Conservation (phyloP, 2,888 invertebrate genomes). For the Sericinus montela region DNA sequence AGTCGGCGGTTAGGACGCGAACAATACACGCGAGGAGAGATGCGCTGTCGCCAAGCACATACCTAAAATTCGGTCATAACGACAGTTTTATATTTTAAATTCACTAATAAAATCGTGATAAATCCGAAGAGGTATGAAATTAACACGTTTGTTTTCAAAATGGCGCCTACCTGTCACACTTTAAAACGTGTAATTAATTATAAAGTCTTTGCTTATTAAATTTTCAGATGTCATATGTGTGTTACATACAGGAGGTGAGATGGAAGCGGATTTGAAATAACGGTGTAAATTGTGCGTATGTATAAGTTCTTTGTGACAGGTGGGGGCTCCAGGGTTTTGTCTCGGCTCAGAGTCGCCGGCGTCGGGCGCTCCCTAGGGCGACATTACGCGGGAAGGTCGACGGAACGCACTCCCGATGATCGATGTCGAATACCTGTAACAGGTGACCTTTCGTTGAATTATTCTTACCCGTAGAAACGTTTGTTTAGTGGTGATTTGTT, state of each 20-base stretch:
- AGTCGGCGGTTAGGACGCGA: constrained; percentile 76
- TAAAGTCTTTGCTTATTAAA: constrained; percentile 57
- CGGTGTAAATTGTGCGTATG: constrained; percentile 46
- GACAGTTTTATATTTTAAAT: constrained; percentile 65
- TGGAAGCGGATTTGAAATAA: constrained; percentile 34
- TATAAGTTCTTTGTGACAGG: constrained; percentile 60
- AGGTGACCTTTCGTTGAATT: constrained; percentile 77
- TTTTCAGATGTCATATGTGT: constrained; percentile 50
- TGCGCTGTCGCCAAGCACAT: constrained; percentile 61
- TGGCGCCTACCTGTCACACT: constrained; percentile 46
- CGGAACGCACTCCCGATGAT: constrained; percentile 74
- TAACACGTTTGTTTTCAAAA: constrained; percentile 73
- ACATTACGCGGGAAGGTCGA: constrained; percentile 70
- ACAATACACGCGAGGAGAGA: constrained; percentile 69
- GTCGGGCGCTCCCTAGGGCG: constrained; percentile 60
- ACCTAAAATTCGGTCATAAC: constrained; percentile 61
- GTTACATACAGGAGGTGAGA: constrained; percentile 25
- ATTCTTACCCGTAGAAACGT: constrained; percentile 74
- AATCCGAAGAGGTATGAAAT: constrained; percentile 61
- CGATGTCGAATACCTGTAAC: constrained; percentile 75
- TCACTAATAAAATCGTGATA: constrained; percentile 59
- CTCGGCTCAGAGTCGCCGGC: constrained; percentile 50
- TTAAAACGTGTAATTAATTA: constrained; percentile 49
- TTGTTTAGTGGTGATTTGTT: constrained; percentile 76
- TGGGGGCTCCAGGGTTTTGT: constrained; percentile 55